phyloP scores from a whole-genome alignment of 2,797 vertebrate species.

The Synanceia verrucosa region DNA sequence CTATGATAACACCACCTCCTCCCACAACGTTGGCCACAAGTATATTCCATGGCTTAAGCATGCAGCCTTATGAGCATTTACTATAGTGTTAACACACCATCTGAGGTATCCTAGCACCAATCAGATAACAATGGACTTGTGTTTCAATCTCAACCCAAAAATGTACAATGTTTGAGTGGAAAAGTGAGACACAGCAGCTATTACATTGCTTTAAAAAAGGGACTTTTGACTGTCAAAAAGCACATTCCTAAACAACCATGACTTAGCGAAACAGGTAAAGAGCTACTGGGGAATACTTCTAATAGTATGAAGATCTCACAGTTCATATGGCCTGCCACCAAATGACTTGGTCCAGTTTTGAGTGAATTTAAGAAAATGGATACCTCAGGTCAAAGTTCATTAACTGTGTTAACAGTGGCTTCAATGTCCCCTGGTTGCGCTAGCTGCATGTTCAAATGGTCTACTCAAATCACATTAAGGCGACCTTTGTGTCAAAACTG shows the following conservation, averaged over 20 bases:
- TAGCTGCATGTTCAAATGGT: constrained; percentile 49
- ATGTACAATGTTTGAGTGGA: background rate
- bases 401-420: constrained; percentile 53
- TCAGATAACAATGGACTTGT: background rate
- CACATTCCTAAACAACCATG: background rate
- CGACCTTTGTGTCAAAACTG: background rate
- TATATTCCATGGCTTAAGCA: background rate
- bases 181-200: background rate
- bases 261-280: background rate
- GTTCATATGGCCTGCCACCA: background rate
- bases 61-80: background rate
- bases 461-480: background rate
- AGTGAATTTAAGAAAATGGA: constrained; percentile 74
- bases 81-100: background rate
- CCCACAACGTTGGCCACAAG: constrained; percentile 22
- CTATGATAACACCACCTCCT: constrained; percentile 65
- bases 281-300: background rate
- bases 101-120: background rate
- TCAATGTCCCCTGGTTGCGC: constrained; percentile 30
- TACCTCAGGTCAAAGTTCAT: constrained; percentile 78
- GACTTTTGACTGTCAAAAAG: background rate
- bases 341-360: constrained; percentile 7
- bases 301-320: background rate
- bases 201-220: background rate
- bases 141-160: background rate